A percentile compares a stretch with the other conserved stretches of the same genome.
These are phyloP conservation scores for Pterobdella sp. DNA, from an alignment of 2,888 invertebrate species.

Conservation along the genomic window DNA sequence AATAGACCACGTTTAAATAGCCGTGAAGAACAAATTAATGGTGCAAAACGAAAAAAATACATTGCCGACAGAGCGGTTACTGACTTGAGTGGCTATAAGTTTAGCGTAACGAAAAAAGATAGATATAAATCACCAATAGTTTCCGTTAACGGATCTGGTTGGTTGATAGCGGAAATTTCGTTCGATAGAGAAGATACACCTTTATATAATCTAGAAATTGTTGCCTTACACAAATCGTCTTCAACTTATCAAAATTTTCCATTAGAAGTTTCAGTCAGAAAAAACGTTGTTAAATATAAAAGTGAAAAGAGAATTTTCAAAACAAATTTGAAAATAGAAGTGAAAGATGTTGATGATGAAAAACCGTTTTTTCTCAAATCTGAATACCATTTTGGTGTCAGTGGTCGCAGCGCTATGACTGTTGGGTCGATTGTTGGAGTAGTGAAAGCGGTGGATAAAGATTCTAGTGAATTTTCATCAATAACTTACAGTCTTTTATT, in stretches of 20 bases:
- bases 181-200: constrained; percentile 19
- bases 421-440: constrained; percentile 6
- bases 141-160: neutral
- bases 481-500: neutral
- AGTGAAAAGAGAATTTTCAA: neutral
- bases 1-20: neutral
- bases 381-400: constrained; percentile 10
- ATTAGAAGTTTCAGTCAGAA: neutral
- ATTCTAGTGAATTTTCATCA: neutral
- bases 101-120: neutral
- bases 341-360: constrained; percentile 22
- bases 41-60: neutral
- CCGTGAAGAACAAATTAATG: neutral
- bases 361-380: neutral
- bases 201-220: constrained; percentile 12
- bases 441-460: constrained; percentile 22
- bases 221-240: neutral
- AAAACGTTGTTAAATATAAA: neutral
- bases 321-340: constrained; percentile 17
- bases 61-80: neutral
- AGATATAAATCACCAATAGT: neutral
- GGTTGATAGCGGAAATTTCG: constrained; percentile 9
- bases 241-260: neutral
- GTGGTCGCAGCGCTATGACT: neutral
- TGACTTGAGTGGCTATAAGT: neutral